Conservation (phyloP, 2,888 invertebrate species). For the Parascotia fuliginaria region DNA sequence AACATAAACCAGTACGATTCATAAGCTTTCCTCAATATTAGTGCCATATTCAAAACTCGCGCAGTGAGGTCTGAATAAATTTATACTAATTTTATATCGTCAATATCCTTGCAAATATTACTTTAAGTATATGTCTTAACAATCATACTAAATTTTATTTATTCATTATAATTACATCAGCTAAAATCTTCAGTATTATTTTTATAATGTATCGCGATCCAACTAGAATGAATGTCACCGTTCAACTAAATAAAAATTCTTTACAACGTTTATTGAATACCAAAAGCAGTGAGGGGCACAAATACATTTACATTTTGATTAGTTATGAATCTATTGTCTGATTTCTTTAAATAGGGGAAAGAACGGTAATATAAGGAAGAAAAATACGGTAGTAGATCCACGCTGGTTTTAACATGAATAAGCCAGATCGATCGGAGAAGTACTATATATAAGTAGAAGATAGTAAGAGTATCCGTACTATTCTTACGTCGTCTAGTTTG, state of each 20-base stretch:
- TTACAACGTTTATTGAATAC: neutral
- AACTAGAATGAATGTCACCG: neutral
- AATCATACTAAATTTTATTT: neutral
- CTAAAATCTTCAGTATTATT: neutral
- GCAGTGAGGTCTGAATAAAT: too few relatives aligned
- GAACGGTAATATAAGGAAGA: too few relatives aligned
- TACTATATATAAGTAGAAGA: too few relatives aligned
- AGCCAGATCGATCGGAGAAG: too few relatives aligned
- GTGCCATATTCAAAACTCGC: conserved; percentile 58
- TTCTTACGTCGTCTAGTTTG: too few relatives aligned
- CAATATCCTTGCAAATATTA: neutral
- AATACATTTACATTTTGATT: conserved; percentile 35
- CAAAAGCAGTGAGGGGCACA: neutral
- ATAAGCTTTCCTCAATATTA: conserved; percentile 59
- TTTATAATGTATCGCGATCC: neutral
- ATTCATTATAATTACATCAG: too few relatives aligned
- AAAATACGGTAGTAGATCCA: too few relatives aligned
- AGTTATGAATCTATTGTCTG: conserved; percentile 9
- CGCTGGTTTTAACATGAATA: too few relatives aligned
- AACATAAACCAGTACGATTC: conserved; percentile 63
- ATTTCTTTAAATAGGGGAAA: neutral
- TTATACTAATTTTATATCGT: neutral
- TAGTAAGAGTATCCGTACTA: too few relatives aligned
- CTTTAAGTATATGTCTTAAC: neutral
- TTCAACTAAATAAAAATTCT: conserved; percentile 16